Conservation (phyloP, 2,888 invertebrate genomes). For the Dicycla oo region DNA sequence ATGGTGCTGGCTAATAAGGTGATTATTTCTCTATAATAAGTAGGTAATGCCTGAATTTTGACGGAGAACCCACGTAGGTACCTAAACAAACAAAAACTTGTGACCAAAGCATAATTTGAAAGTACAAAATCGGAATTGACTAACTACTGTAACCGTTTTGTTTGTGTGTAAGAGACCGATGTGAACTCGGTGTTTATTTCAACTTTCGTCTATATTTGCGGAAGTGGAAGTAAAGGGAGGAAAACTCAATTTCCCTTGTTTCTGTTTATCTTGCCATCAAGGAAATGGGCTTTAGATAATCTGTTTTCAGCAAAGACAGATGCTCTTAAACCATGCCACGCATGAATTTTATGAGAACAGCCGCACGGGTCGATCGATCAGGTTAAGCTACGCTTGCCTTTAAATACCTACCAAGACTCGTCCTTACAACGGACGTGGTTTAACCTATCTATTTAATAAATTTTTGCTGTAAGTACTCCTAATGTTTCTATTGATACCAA, state of each 20-base stretch:
- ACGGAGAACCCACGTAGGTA: neutral
- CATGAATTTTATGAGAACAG: too few species aligned
- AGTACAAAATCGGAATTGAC: neutral
- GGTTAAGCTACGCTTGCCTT: too few species aligned
- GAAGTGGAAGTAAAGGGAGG: neutral
- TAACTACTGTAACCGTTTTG: neutral
- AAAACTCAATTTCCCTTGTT: constrained; percentile 15
- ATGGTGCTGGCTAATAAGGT: too few species aligned
- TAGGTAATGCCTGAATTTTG: neutral
- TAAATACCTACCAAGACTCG: too few species aligned
- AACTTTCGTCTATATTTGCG: neutral
- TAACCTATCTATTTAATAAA: neutral
- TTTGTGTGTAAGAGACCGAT: neutral
- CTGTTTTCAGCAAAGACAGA: neutral
- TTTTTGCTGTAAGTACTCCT: neutral
- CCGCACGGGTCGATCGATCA: too few species aligned
- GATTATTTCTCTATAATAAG: neutral
- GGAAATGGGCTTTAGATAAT: neutral
- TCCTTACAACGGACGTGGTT: too few species aligned
- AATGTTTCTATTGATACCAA: neutral
- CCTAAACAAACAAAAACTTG: neutral
- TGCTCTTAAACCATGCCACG: neutral
- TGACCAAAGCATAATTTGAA: neutral
- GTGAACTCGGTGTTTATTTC: neutral
- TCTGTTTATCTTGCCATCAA: constrained; percentile 12